These are phyloP conservation scores for Stenolophus ochropezus DNA, from an alignment of 2,888 invertebrate species.

Conservation along the genomic window DNA sequence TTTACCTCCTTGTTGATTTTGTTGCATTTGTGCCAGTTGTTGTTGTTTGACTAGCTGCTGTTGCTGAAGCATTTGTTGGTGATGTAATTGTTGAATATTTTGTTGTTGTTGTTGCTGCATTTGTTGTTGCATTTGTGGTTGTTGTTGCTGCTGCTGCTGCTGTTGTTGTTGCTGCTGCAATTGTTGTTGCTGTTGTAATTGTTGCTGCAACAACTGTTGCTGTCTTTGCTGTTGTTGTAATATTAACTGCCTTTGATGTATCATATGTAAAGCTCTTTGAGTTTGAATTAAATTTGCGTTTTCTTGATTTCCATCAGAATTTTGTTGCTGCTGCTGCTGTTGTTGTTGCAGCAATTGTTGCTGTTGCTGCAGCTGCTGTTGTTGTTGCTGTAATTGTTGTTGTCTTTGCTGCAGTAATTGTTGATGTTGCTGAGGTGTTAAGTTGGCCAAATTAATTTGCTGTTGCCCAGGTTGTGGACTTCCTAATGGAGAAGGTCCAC, in stretches of 20 bases:
- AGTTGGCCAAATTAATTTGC: slow-evolving; percentile 68
- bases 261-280: slow-evolving; percentile 62
- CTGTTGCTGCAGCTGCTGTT: slow-evolving; percentile 72
- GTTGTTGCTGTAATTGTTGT: slow-evolving; percentile 73
- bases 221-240: slow-evolving; percentile 63
- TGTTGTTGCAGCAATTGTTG: slow-evolving; percentile 74
- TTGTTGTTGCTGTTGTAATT: slow-evolving; percentile 73
- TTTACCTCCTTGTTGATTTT: slow-evolving; percentile 64
- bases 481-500: slow-evolving; percentile 70
- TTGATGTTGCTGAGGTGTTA: slow-evolving; percentile 70
- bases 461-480: slow-evolving; percentile 69
- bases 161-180: slow-evolving; percentile 67
- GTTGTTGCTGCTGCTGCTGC: slow-evolving; percentile 24
- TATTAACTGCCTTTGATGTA: slow-evolving; percentile 65
- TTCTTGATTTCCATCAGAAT: slow-evolving; percentile 62
- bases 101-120: slow-evolving; percentile 67
- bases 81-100: slow-evolving; percentile 71
- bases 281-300: slow-evolving; percentile 56
- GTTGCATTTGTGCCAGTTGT: slow-evolving; percentile 62
- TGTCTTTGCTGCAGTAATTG: slow-evolving; percentile 65
- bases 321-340: slow-evolving; percentile 64
- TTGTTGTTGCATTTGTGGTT: slow-evolving; percentile 63
- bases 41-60: slow-evolving; percentile 66
- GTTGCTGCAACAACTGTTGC: slow-evolving; percentile 72
- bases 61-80: slow-evolving; percentile 72